Evolutionary conservation across 2,888 invertebrate genomes (phyloP).

Genomic region (Nymphalis polychloros): DNA sequence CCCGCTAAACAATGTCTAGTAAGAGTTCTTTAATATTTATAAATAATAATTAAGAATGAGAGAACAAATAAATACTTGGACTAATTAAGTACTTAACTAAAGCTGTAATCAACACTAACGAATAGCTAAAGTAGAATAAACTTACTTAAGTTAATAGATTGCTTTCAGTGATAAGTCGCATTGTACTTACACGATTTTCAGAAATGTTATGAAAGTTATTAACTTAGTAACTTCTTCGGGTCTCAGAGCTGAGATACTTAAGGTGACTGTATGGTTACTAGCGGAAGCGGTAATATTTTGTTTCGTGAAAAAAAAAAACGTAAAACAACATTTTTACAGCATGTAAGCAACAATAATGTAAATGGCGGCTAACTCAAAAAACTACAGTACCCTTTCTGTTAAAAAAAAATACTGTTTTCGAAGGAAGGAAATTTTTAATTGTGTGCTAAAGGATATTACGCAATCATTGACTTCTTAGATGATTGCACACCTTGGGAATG

Average conservation of each 20-base stretch:
- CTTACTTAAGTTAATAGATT: constrained; percentile 28
- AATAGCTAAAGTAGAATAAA: constrained; percentile 23
- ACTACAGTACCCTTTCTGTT: no score
- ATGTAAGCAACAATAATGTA: neutral
- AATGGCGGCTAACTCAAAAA: no score
- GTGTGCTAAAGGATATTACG: no score
- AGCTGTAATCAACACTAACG: constrained; percentile 6
- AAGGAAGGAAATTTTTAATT: no score
- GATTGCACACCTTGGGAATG: no score
- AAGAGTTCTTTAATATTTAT: no score
- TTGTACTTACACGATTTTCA: constrained; percentile 35
- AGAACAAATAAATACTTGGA: neutral
- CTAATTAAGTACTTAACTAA: neutral
- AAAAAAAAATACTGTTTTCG: no score
- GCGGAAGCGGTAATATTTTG: constrained; percentile 8
- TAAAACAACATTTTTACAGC: neutral
- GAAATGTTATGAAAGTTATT: constrained; percentile 37
- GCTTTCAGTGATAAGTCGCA: constrained; percentile 34
- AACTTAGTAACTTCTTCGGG: constrained; percentile 35
- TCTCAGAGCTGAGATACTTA: constrained; percentile 24
- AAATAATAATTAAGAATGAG: no score
- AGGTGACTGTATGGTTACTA: neutral
- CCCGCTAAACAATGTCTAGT: no score
- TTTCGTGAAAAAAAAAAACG: neutral
- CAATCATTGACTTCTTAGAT: no score